Evolutionary conservation across 1,140 invertebrate species (phyloP).

Genomic region (Nasonia longicornis): DNA sequence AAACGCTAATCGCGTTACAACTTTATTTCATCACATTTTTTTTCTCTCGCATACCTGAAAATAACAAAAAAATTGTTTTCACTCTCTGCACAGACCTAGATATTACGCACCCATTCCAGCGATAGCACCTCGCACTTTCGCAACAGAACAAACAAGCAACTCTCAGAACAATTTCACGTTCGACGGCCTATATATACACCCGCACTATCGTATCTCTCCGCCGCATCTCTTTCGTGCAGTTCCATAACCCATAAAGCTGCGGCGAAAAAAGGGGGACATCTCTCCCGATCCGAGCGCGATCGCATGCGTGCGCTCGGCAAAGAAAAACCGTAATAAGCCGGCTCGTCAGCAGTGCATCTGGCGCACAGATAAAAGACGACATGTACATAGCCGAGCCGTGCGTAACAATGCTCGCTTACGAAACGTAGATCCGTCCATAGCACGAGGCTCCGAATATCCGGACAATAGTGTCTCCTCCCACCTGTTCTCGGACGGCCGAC

Average conservation of each 20-base stretch:
- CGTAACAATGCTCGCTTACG: slow-evolving; percentile 60
- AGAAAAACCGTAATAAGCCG: slow-evolving; percentile 40
- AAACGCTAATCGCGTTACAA: background rate
- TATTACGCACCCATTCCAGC: background rate
- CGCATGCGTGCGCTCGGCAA: slow-evolving; percentile 12
- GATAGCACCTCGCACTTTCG: background rate
- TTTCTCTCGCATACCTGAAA: background rate
- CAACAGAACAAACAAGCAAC: background rate
- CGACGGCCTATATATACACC: slow-evolving; percentile 3
- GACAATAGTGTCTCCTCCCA: slow-evolving; percentile 84
- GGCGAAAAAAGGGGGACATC: background rate
- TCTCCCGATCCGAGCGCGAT: background rate
- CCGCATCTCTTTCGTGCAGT: background rate
- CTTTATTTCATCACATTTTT: background rate
- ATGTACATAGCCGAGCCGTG: slow-evolving; percentile 46
- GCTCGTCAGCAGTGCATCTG: slow-evolving; percentile 21
- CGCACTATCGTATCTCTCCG: background rate
- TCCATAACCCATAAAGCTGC: background rate
- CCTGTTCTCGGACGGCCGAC: slow-evolving; percentile 81
- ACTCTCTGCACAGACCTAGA: background rate
- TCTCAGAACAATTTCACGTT: slow-evolving; percentile 20
- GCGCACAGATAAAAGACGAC: background rate
- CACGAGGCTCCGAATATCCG: slow-evolving; percentile 84
- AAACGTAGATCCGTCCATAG: slow-evolving; percentile 68
- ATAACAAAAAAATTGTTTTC: background rate